These are phyloP conservation scores for Eupithecia subumbrata DNA, from an alignment of 2,888 invertebrate species.

Conservation along the genomic window DNA sequence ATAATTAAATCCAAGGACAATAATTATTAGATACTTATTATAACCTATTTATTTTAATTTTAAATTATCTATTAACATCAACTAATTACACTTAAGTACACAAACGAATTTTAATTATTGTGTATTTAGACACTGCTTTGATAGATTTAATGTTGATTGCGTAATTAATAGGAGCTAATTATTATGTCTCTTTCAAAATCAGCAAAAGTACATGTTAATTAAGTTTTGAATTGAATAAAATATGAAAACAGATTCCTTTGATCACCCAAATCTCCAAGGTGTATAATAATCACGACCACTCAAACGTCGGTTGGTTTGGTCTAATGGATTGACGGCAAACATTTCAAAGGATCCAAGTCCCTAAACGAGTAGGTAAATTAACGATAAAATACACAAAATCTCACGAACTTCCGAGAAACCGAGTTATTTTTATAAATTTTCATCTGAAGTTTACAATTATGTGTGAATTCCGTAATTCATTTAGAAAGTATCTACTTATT, in stretches of 20 bases:
- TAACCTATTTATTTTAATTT: neutral
- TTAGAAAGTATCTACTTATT: too few species aligned
- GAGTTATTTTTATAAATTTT: neutral
- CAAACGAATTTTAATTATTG: neutral
- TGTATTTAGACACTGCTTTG: neutral
- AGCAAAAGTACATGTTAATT: neutral
- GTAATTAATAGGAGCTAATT: neutral
- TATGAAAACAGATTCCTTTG: neutral
- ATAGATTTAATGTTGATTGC: neutral
- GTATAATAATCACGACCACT: neutral
- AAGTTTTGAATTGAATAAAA: neutral
- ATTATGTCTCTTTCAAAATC: neutral
- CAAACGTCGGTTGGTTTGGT: neutral
- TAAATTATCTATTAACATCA: neutral
- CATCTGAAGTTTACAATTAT: neutral
- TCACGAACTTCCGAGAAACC: neutral
- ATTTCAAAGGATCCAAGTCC: conserved; percentile 1
- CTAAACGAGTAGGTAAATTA: neutral
- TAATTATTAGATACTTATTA: neutral
- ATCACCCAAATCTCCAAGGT: neutral
- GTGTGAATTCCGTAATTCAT: neutral
- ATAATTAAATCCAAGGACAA: neutral
- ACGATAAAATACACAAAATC: neutral
- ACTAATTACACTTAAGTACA: neutral
- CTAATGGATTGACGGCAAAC: neutral